These are phyloP conservation scores for Melanocharis versteri DNA, from an alignment of 2,113 vertebrate genomes.

Conservation along the genomic window DNA sequence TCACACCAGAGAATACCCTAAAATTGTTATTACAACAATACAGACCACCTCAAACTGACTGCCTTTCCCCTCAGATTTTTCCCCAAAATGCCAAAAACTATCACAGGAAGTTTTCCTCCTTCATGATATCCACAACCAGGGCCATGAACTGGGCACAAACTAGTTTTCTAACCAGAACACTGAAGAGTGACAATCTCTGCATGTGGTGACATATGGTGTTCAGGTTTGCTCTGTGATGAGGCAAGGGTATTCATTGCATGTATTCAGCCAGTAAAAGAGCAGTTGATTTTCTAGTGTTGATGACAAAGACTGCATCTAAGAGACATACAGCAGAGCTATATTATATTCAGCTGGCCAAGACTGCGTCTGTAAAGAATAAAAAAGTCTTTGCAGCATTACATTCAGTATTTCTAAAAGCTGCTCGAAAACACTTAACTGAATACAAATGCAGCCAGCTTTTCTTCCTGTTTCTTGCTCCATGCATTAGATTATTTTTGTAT, in stretches of 20 bases:
- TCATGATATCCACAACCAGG: neutral
- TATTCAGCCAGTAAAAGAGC: neutral
- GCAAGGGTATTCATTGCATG: neutral
- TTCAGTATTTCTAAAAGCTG: neutral
- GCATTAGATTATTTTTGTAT: neutral
- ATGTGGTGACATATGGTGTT: neutral
- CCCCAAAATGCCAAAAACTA: neutral
- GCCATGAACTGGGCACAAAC: neutral
- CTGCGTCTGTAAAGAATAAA: neutral
- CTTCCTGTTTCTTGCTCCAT: neutral
- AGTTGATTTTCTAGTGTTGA: neutral
- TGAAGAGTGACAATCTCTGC: accelerated
- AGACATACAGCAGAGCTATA: neutral
- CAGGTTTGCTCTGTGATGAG: neutral
- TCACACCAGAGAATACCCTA: neutral
- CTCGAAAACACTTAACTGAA: neutral
- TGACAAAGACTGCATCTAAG: neutral
- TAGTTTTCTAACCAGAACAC: neutral
- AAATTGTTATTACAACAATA: neutral
- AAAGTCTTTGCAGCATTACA: neutral
- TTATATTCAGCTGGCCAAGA: neutral
- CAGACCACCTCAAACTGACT: neutral
- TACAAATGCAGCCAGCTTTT: neutral
- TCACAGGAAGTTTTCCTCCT: neutral
- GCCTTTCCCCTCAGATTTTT: neutral